Conservation (phyloP, 2,113 vertebrate species). For the Malurus alboscapulatus region DNA sequence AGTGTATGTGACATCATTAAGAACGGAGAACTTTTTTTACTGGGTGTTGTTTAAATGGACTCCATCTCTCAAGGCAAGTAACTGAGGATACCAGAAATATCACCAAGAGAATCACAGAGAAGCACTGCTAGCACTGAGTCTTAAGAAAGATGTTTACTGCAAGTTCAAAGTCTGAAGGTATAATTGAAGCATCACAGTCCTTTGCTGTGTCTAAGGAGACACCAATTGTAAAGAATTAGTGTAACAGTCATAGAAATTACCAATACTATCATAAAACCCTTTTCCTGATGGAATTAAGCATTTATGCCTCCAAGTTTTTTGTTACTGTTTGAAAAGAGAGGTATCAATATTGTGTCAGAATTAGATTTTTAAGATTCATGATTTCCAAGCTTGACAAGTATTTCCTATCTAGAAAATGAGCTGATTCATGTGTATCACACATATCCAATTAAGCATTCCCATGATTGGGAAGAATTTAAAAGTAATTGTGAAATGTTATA, state of each 20-base stretch:
- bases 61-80: not conserved
- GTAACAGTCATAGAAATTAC: not conserved
- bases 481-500: not conserved
- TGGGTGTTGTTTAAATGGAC: not conserved
- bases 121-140: not conserved
- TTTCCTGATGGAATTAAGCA: not conserved
- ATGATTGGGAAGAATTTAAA: not conserved
- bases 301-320: not conserved
- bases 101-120: not conserved
- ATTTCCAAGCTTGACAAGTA: not conserved
- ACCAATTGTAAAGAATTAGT: not conserved
- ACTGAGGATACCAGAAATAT: not conserved
- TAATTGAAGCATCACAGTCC: not conserved
- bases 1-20: not conserved
- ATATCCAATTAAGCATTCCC: not conserved
- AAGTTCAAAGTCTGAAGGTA: not conserved
- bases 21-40: not conserved
- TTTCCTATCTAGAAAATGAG: not conserved
- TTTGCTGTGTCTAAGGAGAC: not conserved
- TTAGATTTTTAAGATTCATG: not conserved
- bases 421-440: not conserved
- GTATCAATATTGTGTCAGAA: not conserved
- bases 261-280: not conserved
- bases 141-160: not conserved
- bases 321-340: not conserved